A percentile compares a stretch with the other conserved stretches of the same genome.
Evolutionary conservation across 2,797 vertebrate genomes (phyloP).

Genomic region (Fringilla coelebs): DNA sequence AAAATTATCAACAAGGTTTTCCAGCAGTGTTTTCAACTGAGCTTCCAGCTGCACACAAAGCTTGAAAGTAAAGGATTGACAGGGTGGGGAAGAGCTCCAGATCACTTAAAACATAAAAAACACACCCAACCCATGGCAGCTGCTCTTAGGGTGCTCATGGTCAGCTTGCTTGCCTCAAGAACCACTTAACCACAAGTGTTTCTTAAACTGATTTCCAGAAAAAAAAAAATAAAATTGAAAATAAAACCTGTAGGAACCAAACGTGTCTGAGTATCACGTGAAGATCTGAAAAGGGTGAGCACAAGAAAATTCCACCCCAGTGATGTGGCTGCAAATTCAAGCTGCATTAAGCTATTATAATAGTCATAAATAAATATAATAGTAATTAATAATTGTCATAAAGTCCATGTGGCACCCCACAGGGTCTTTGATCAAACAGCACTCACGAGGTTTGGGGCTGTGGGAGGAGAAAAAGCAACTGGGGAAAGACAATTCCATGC

Average conservation of each 20-base stretch:
- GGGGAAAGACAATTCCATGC: conserved; percentile 34
- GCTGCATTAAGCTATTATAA: not conserved
- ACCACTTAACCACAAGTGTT: not conserved
- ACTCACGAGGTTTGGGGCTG: not conserved
- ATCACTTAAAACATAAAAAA: not conserved
- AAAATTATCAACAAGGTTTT: not conserved
- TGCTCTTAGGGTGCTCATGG: not conserved
- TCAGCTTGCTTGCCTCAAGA: not conserved
- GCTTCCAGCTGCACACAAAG: not conserved
- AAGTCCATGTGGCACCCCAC: not conserved
- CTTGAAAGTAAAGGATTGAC: not conserved
- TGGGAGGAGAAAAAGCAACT: not conserved
- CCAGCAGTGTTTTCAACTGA: not conserved
- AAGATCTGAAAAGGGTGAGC: not conserved
- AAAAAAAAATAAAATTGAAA: not conserved
- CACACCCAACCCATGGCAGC: not conserved
- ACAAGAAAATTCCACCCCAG: not conserved
- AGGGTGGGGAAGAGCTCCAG: not conserved
- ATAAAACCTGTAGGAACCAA: not conserved
- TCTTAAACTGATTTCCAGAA: not conserved
- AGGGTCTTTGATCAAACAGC: not conserved
- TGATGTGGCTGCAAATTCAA: not conserved
- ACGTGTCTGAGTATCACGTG: not conserved
- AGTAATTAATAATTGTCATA: not conserved
- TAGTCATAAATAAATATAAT: not conserved